A percentile compares a stretch with the other conserved stretches of the same genome.
Evolutionary conservation across 2,888 invertebrate species (phyloP).

Genomic region (Athetis lepigone): DNA sequence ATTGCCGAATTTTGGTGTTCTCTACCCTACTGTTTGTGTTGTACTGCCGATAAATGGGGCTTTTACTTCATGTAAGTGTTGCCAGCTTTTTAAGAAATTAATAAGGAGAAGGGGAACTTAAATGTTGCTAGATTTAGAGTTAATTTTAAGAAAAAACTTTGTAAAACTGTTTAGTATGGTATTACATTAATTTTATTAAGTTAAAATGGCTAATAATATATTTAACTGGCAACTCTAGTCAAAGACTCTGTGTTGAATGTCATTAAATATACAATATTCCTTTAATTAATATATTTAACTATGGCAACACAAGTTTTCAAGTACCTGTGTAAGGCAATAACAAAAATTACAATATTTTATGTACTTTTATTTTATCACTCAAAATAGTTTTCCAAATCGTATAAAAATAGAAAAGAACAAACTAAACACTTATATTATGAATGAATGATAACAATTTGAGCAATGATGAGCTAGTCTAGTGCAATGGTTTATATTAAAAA

Average conservation of each 20-base stretch:
- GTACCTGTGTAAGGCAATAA: conserved; percentile 19
- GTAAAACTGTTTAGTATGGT: conserved; percentile 26
- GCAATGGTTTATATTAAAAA: conserved; percentile 10
- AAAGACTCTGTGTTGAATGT: not conserved
- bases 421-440: conserved; percentile 31
- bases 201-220: not conserved
- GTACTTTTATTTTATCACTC: conserved; percentile 52
- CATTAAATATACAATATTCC: not conserved
- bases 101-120: conserved; percentile 22
- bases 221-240: conserved; percentile 6
- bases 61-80: conserved; percentile 30
- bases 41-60: conserved; percentile 1
- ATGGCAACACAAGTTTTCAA: no score
- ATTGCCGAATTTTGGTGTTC: conserved; percentile 33
- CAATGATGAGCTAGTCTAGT: conserved; percentile 32
- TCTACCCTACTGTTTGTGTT: conserved; percentile 8
- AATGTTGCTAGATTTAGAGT: conserved; percentile 9
- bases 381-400: conserved; percentile 50
- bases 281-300: no score
- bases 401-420: conserved; percentile 61
- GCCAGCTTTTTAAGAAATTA: conserved; percentile 47
- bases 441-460: conserved; percentile 49
- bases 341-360: conserved; percentile 13
- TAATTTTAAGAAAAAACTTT: conserved; percentile 12
- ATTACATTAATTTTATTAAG: conserved; percentile 17